These are phyloP conservation scores for Passer montanus DNA, from an alignment of 2,113 vertebrate genomes.

Conservation along the genomic window DNA sequence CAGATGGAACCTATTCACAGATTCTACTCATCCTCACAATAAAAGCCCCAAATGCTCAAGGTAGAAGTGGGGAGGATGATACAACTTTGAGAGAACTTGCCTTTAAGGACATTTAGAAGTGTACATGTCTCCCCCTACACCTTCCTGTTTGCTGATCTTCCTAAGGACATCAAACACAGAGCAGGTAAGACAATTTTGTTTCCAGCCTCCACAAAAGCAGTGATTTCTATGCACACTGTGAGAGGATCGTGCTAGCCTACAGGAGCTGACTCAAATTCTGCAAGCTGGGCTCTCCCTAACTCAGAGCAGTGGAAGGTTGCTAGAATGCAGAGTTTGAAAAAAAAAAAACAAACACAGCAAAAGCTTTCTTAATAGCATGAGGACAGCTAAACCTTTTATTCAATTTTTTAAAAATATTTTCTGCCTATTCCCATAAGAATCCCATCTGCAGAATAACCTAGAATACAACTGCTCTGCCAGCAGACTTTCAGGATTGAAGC, in stretches of 20 bases:
- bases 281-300: neutral
- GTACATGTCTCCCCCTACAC: neutral
- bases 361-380: neutral
- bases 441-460: conserved; percentile 1
- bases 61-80: fast-evolving
- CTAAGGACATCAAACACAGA: neutral
- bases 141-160: neutral
- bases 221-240: fast-evolving
- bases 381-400: neutral
- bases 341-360: neutral
- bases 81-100: neutral
- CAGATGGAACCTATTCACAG: neutral
- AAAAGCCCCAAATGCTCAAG: neutral
- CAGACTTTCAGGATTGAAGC: neutral
- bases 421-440: neutral
- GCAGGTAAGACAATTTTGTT: neutral
- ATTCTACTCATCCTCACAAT: neutral
- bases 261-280: neutral
- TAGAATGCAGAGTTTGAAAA: neutral
- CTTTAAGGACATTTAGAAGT: neutral
- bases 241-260: fast-evolving
- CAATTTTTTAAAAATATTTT: neutral
- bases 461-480: neutral
- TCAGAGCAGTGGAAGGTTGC: neutral
- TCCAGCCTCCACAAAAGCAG: neutral